Evolutionary conservation across 2,113 vertebrate genomes (phyloP).

Genomic region (Prunella himalayana): DNA sequence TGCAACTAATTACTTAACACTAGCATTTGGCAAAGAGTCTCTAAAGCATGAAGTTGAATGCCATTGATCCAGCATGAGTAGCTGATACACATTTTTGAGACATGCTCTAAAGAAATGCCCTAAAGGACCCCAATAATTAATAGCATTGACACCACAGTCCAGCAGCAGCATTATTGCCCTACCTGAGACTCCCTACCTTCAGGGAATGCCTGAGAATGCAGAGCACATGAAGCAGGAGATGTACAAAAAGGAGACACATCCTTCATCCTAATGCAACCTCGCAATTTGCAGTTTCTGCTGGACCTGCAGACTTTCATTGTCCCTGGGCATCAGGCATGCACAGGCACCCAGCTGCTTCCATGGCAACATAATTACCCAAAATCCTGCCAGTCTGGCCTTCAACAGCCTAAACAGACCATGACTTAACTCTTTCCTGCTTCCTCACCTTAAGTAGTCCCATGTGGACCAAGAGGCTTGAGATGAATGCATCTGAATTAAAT

Average conservation of each 20-base stretch:
- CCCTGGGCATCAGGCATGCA: background rate
- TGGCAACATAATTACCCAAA: slow-evolving; percentile 30
- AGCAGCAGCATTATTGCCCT: background rate
- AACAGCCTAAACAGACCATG: background rate
- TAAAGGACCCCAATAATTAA: background rate
- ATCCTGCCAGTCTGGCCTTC: background rate
- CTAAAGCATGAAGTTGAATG: background rate
- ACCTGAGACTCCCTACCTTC: background rate
- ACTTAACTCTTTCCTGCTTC: background rate
- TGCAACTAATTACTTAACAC: background rate
- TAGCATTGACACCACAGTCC: background rate
- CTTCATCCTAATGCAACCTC: background rate
- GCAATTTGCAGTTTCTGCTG: background rate
- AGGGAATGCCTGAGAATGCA: background rate
- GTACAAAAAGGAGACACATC: background rate
- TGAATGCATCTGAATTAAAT: slow-evolving; percentile 84
- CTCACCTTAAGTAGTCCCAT: slow-evolving; percentile 93
- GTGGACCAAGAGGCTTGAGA: slow-evolving; percentile 86
- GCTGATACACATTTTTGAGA: background rate
- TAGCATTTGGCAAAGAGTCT: background rate
- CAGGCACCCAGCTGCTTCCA: slow-evolving; percentile 5
- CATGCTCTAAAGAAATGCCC: background rate
- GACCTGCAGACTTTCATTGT: slow-evolving; percentile 14
- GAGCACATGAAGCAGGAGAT: background rate
- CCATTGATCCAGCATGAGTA: background rate